Evolutionary conservation across 35 echinoderm and acorn worm species (phyloP), one percentile per base, ranked within the genome.

Genomic region (Heliocidaris tuberculata): DNA sequence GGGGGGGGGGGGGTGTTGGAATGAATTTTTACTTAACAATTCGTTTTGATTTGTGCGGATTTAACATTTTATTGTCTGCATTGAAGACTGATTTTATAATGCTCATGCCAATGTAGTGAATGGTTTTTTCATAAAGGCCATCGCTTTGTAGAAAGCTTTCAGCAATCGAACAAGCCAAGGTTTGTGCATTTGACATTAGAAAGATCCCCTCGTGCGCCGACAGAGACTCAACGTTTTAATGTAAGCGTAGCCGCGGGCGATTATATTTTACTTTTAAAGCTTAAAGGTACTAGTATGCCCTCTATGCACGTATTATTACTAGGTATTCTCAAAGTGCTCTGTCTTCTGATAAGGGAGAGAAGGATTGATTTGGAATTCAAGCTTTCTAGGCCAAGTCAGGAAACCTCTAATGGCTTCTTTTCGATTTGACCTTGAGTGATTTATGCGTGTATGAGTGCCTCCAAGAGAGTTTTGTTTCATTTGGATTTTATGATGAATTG

Each of bases 241-340:
- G 65, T 27, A 78, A 78, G 65, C 21, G 27, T 21, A 27, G 65
- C 65, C 65, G 19, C 27, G 17, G 65, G 65, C 65, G 27, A 78
- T 78, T 78, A 27, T 78, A 78, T n/a, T 78, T 78, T 78, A 78
- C 65, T 78, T 78, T 78, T 78, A 78, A 78, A 78, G 65, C 27
- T 78, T 78, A 78, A 78, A 78, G 65, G 27, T 78, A n/a, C n/a
- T n/a, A n/a, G n/a, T n/a, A n/a, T 27, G 65, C 27, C 65, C 65
- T 6, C 21, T 7, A 27, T n/a, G 21, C 7, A 24, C 65, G 65
- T 27, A 27, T n/a, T 78, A n/a, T 78, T 78, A 78, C 65, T 27
- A 27, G 1, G 3, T 13, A 15, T 60, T 19, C 21, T 78, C 27
- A 78, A 78, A 78, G 21, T 78, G 65, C 65, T 78, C 65, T 78